Conservation (phyloP, 2,888 invertebrate species). For the Chaetogeoica ovagalla region DNA sequence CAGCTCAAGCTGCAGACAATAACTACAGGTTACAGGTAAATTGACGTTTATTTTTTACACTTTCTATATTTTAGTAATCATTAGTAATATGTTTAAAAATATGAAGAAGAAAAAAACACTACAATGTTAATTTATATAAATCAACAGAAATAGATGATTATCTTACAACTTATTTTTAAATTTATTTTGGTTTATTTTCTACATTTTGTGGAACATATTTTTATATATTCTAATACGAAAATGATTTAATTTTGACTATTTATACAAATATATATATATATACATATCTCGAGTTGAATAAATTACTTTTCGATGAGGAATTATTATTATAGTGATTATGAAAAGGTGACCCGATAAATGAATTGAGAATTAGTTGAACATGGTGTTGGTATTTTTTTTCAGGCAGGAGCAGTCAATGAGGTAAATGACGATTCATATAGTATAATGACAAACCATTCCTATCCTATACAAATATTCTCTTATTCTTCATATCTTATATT, state of each 20-base stretch:
- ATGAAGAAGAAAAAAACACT: slow-evolving; percentile 9
- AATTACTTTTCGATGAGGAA: slow-evolving; percentile 13
- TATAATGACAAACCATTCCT: slow-evolving; percentile 50
- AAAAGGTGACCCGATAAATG: slow-evolving; percentile 47
- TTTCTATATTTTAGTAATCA: slow-evolving; percentile 41
- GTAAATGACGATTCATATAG: slow-evolving; percentile 52
- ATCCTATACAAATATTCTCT: slow-evolving; percentile 43
- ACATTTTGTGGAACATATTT: slow-evolving; percentile 6
- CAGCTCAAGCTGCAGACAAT: slow-evolving; percentile 71
- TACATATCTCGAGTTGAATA: not conserved
- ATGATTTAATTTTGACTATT: slow-evolving; percentile 22
- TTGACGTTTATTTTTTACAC: slow-evolving; percentile 32
- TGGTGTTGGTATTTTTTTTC: slow-evolving; percentile 53
- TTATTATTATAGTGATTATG: slow-evolving; percentile 5
- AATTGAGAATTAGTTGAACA: slow-evolving; percentile 50
- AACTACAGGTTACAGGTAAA: slow-evolving; percentile 89
- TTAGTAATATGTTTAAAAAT: slow-evolving; percentile 47
- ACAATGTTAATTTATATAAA: slow-evolving; percentile 18
- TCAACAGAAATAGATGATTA: slow-evolving; percentile 29
- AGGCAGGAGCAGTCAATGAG: slow-evolving; percentile 53
- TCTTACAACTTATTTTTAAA: slow-evolving; percentile 9
- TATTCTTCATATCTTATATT: slow-evolving; percentile 25
- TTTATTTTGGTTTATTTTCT: not conserved
- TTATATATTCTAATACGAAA: slow-evolving; percentile 2
- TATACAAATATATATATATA: not conserved